Base-by-base conservation (phyloP, 2,797 vertebrate species). In the Lacerta bilineata region DNA sequence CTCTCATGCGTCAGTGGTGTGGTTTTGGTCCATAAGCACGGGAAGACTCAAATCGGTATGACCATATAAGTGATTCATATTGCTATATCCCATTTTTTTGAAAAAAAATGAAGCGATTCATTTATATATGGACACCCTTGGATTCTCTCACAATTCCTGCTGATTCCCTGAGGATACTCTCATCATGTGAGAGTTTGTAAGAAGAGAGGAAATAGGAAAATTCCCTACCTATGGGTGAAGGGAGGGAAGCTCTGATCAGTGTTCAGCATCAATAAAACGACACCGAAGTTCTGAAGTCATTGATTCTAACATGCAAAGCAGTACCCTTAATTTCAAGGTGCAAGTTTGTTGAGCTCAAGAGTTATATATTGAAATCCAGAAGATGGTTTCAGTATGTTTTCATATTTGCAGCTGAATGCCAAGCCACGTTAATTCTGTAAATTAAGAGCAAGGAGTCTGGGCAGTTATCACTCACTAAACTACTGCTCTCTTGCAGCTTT, bases 231-330 rank as follows among this genome's bases (percentile, higher is more conserved):
- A 8, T 23, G 27, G 33, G 27, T 8, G 59, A 39, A 59, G 8
- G 29, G 29, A 3, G 17, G 23, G 61, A 25, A 15, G n/a, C 20
- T 81, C 10, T 25, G 39, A 69, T 27, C 18, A 41, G 36, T 17
- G 15, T 18, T 25, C 17, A 25, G 74, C 2, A 9, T 15, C 76
- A 36, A 50, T 69, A 55, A 79, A 79, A 79, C 27, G n/a, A 15
- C 76, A 50, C 1, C 25, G 55, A 72, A 68, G 18, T 46, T 33
- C 61, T n/a, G 27, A 20, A 66, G 17, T n/a, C 75, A 11, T 86
- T 69, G 76, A 79, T 86, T 68, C 68, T n/a, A 69, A 46, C 25
- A 82, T 13, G 25, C 36, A 82, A 66, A 82, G 36, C 61, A 82
- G 11, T 20, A 27, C 8, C 39, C 64, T 83, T 69, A 33, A 69